Evolutionary conservation across 2,888 invertebrate genomes (phyloP).

Genomic region (Ceriagrion tenellum): DNA sequence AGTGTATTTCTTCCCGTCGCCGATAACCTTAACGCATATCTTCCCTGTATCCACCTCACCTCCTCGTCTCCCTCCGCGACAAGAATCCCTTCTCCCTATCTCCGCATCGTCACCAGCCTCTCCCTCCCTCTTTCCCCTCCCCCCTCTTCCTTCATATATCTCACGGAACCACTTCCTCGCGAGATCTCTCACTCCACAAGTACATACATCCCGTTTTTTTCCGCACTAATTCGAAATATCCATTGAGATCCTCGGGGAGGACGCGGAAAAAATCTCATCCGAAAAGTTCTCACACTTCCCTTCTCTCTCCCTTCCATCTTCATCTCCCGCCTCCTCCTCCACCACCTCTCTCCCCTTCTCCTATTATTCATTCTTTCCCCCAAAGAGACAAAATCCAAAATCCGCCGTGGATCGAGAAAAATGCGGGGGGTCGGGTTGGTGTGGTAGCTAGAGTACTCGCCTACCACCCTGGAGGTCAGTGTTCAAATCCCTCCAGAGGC

Average conservation of each 20-base stretch:
- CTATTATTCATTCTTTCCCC: neutral
- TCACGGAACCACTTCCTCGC: neutral
- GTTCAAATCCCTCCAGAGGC: too few species aligned
- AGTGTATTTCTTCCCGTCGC: neutral
- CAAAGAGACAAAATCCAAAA: neutral
- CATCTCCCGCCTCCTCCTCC: neutral
- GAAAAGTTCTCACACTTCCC: neutral
- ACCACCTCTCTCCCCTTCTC: neutral
- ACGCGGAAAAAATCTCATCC: neutral
- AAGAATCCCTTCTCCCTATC: neutral
- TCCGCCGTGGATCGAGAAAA: neutral
- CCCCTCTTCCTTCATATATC: neutral
- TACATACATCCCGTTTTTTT: neutral
- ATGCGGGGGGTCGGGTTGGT: too few species aligned
- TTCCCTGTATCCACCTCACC: neutral
- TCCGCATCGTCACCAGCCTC: too few species aligned
- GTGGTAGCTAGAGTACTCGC: too few species aligned
- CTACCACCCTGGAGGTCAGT: too few species aligned
- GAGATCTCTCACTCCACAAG: neutral
- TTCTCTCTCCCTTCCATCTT: neutral
- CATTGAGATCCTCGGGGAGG: conserved; percentile 18
- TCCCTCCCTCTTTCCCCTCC: too few species aligned
- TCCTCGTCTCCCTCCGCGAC: neutral
- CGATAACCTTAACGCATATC: neutral
- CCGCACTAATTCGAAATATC: neutral